Percentiles rank a stretch among this genome's conserved stretches.
These are phyloP conservation scores for Tetheella fluctuosa DNA, from an alignment of 2,888 invertebrate species.

Conservation along the genomic window DNA sequence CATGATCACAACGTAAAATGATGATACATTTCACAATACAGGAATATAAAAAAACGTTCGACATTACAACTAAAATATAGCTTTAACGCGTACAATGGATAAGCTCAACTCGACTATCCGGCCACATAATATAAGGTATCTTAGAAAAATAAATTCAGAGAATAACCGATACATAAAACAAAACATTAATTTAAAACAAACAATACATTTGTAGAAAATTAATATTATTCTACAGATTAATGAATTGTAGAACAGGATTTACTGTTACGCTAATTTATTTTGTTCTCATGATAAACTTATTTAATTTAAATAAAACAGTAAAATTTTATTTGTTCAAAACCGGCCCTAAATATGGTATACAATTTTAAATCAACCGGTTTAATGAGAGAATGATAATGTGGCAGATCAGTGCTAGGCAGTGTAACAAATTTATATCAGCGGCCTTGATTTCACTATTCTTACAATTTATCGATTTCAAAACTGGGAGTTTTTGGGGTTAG, in stretches of 20 bases:
- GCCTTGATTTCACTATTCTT: background rate
- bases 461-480: background rate
- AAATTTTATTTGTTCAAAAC: background rate
- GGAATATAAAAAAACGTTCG: slow-evolving; percentile 66
- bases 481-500: no score
- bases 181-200: background rate
- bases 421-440: background rate
- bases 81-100: slow-evolving; percentile 37
- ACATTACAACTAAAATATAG: slow-evolving; percentile 49
- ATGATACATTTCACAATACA: slow-evolving; percentile 78
- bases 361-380: slow-evolving; percentile 4
- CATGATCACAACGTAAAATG: slow-evolving; percentile 83
- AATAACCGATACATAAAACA: slow-evolving; percentile 5
- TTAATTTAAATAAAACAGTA: slow-evolving; percentile 8
- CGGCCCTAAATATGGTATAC: background rate
- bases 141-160: slow-evolving; percentile 1
- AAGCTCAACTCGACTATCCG: slow-evolving; percentile 42
- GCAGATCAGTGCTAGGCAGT: background rate
- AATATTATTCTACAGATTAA: background rate
- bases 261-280: background rate
- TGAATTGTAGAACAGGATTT: background rate
- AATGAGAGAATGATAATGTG: background rate
- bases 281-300: background rate
- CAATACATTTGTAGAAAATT: background rate
- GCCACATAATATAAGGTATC: slow-evolving; percentile 25